A percentile compares a stretch with the other conserved stretches of the same genome.
Conservation (phyloP, 2,888 invertebrate species). For the Limnephilus marmoratus region DNA sequence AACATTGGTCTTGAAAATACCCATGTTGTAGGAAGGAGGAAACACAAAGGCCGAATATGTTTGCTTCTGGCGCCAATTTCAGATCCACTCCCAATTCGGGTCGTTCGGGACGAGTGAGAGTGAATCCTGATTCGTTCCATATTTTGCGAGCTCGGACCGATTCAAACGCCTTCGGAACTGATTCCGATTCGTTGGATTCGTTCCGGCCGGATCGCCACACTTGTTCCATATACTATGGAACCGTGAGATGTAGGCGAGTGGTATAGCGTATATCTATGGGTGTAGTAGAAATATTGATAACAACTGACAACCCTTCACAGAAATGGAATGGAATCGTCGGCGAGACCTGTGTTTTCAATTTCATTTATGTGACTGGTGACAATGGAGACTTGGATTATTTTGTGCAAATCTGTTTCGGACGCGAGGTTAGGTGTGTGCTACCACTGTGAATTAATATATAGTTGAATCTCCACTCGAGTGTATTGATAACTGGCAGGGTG, state of each 20-base stretch:
- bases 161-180: too few species aligned
- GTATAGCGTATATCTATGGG: too few species aligned
- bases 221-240: not conserved
- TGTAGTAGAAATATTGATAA: slow-evolving; percentile 64
- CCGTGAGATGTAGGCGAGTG: too few species aligned
- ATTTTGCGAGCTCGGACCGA: too few species aligned
- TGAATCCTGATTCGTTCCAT: too few species aligned
- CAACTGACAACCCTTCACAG: slow-evolving; percentile 63
- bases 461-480: slow-evolving; percentile 39
- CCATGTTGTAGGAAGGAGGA: too few species aligned
- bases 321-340: slow-evolving; percentile 63
- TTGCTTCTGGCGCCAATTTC: too few species aligned
- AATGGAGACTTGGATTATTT: slow-evolving; percentile 50
- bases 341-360: slow-evolving; percentile 58
- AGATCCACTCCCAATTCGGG: too few species aligned
- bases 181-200: too few species aligned
- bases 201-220: not conserved
- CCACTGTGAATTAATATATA: slow-evolving; percentile 18
- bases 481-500: slow-evolving; percentile 56
- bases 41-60: too few species aligned
- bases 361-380: slow-evolving; percentile 58
- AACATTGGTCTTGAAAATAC: too few species aligned
- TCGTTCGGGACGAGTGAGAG: too few species aligned
- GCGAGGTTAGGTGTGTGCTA: slow-evolving; percentile 41
- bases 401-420: slow-evolving; percentile 28